phyloP scores from a whole-genome alignment of 2,797 vertebrate genomes.

The Varecia variegata region DNA sequence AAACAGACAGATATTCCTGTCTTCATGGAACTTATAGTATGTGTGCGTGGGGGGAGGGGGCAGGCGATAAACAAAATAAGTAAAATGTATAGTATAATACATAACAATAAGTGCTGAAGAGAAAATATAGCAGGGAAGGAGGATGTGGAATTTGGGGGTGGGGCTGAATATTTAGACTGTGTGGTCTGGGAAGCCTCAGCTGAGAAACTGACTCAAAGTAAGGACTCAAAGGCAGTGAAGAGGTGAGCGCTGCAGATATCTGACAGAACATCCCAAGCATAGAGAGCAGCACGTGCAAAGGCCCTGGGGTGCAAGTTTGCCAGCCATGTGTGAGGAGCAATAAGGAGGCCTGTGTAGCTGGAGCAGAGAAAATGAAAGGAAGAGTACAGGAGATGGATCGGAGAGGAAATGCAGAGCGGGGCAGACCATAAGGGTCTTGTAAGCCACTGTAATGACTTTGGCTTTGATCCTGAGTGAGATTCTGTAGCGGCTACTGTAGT shows the following conservation, averaged over 20 bases:
- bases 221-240: background rate
- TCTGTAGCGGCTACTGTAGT: background rate
- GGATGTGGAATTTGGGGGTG: background rate
- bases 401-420: background rate
- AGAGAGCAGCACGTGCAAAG: background rate
- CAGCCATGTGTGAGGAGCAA: background rate
- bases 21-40: background rate
- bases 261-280: background rate
- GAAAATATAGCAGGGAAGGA: background rate
- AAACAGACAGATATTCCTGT: background rate
- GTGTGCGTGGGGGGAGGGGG: background rate
- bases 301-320: background rate
- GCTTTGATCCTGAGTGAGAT: background rate
- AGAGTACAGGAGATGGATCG: background rate
- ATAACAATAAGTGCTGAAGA: background rate
- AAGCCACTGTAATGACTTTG: background rate
- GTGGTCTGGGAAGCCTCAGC: background rate
- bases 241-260: background rate
- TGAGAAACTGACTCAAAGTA: background rate
- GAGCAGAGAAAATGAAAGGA: background rate
- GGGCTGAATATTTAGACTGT: background rate
- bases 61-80: background rate
- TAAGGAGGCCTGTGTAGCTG: background rate
- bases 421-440: background rate
- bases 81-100: background rate